Evolutionary conservation across 1,140 invertebrate genomes (phyloP), one percentile per base, ranked within the genome.

Genomic region (Drosophila auraria): DNA sequence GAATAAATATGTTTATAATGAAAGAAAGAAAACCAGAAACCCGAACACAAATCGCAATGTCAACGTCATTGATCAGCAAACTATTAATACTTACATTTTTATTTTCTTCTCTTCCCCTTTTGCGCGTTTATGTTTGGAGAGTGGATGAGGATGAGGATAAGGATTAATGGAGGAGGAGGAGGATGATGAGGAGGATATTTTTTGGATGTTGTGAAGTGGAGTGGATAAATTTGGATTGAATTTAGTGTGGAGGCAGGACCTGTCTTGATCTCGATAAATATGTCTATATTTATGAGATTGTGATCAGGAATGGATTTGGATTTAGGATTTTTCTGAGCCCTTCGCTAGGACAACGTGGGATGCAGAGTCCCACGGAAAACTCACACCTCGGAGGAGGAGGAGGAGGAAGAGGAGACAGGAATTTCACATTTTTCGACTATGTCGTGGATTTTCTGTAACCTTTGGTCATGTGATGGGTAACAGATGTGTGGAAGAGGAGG

Each of bases 21-120:
- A 78, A 60, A 47, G 25, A 78, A 71, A 12, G 25, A 56, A 58
- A 70, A 68, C 59, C 33, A 69, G 57, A 58, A 54, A 68, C 42
- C 62, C 53, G 30, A 89, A 81, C 69, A 81, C 63, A 73, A 86
- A 80, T 50, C 69, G 75, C 38, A 80, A 70, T 83, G 77, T 69
- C 58, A 53, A 72, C 44, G 56, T 17, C 57, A 70, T 73, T 78
- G 57, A 63, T 61, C 27, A 62, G 47, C 78, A 84, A 75, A 75
- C 87, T 87, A 89, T 89, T 89, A 89, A 89, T 89, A 89, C 68
- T 90, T 90, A 63, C 33, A 84, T 90, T 89, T 79, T 84, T 89
- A 84, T 84, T 90, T 89, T 89, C 86, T 89, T 89, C 84, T 89
- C 84, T 89, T 89, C 84, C 84, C 83, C 65, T 78, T 78, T 80